Conservation (phyloP, 2,797 vertebrate genomes). For the Masticophis lateralis region DNA sequence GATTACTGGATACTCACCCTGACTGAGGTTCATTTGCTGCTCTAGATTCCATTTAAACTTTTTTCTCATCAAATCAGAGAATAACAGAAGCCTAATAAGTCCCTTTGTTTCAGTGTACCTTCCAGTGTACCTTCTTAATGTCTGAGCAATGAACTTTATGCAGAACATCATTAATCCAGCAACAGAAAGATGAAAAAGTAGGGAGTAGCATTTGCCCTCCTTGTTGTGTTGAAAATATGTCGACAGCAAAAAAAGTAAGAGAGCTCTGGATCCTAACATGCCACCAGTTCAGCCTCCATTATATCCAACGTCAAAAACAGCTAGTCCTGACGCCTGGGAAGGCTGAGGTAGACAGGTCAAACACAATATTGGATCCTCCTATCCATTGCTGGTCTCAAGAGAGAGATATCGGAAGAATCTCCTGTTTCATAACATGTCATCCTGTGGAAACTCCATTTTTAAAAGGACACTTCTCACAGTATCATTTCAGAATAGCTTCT, state of each 20-base stretch:
- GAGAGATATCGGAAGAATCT: neutral
- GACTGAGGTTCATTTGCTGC: neutral
- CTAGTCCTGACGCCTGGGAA: neutral
- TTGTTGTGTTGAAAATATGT: neutral
- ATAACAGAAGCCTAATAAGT: neutral
- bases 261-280: neutral
- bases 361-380: neutral
- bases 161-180: neutral
- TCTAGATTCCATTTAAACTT: neutral
- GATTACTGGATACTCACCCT: neutral
- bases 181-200: neutral
- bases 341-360: neutral
- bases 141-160: neutral
- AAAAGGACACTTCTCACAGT: neutral
- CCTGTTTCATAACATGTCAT: neutral
- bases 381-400: neutral
- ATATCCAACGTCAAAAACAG: neutral
- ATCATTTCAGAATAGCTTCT: neutral
- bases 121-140: neutral
- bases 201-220: neutral
- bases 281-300: neutral
- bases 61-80: neutral
- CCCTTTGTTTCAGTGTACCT: neutral
- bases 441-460: neutral
- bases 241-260: neutral